Evolutionary conservation across 2,113 vertebrate species (phyloP).

Genomic region (Prietella phreatophila): DNA sequence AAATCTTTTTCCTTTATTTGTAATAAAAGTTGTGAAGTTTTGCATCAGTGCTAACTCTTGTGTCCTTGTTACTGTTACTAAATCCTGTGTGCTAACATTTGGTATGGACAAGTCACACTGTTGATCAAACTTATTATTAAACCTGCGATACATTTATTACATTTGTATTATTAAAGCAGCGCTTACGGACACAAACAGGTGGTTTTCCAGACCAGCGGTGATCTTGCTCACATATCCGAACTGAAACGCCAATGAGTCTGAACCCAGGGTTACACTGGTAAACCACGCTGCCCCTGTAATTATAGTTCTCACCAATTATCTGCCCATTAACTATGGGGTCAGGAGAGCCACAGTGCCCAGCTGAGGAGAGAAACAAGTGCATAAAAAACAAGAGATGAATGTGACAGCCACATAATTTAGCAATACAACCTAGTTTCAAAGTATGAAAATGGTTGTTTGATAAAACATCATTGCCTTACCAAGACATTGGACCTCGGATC

Average conservation of each 20-base stretch:
- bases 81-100: neutral
- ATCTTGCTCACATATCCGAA: constrained; percentile 96
- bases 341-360: constrained; percentile 90
- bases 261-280: constrained; percentile 96
- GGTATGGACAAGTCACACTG: neutral
- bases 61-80: neutral
- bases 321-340: constrained; percentile 93
- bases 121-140: neutral
- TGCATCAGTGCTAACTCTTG: neutral
- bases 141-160: neutral
- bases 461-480: constrained; percentile 72
- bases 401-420: neutral
- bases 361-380: constrained; percentile 58
- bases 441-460: neutral
- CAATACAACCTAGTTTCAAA: neutral
- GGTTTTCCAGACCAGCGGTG: constrained; percentile 94
- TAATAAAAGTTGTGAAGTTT: neutral
- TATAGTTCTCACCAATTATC: constrained; percentile 94
- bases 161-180: constrained; percentile 7
- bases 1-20: neutral
- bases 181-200: constrained; percentile 98
- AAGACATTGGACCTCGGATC: constrained; percentile 87
- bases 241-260: constrained; percentile 93
- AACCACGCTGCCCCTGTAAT: constrained; percentile 93
- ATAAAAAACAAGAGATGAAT: constrained; percentile 1